Evolutionary conservation across 2,888 invertebrate genomes (phyloP), one percentile per base, ranked within the genome.

Genomic region (Cataglyphis livida): DNA sequence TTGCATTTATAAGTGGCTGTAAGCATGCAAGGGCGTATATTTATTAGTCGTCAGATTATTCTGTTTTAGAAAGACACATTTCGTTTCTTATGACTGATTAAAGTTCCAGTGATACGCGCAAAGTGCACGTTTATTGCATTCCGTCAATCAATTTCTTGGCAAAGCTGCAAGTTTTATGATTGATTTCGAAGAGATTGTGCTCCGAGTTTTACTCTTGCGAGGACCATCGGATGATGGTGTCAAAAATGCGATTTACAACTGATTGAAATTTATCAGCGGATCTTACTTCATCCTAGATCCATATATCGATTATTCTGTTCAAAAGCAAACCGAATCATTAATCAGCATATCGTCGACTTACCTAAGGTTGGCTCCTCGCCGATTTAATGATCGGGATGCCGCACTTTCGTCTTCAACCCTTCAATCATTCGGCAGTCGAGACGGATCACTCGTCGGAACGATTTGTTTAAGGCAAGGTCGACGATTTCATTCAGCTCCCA

Each of bases 391-490:
- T 41, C 21, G 15, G 15, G 54, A 74, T 54, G 38, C 28, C 7
- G 32, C 9, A 41, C 18, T 78, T 15, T 35, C 59, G 4, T 12
- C 21, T 21, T 35, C 18, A 4, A 32, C 2, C 32, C 15, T 5
- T 70, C 41, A 15, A 21, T 32, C 15, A 25, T 12, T 12, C 59
- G 57, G 15, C 21, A 70, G 7, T 78, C 68, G 12, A 78, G 28
- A 25, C 15, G 51, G 2, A 51, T 51, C 51, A 51, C 44, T 48
- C 18, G 18, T 4, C 15, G 28, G 3, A 15, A 15, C 15, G 32
- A 59, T 59, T 68, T 44, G 68, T 44, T 12, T 68, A 1, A 18
- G 21, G 10, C 59, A 25, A 79, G 35, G 18, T 79, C n/a, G 57
- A 15, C 21, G n/a, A 25, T 70, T 38, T 68, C 54, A 64, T 28